Evolutionary conservation across 1,140 invertebrate species (phyloP).

Genomic region (Calliphora vicina): DNA sequence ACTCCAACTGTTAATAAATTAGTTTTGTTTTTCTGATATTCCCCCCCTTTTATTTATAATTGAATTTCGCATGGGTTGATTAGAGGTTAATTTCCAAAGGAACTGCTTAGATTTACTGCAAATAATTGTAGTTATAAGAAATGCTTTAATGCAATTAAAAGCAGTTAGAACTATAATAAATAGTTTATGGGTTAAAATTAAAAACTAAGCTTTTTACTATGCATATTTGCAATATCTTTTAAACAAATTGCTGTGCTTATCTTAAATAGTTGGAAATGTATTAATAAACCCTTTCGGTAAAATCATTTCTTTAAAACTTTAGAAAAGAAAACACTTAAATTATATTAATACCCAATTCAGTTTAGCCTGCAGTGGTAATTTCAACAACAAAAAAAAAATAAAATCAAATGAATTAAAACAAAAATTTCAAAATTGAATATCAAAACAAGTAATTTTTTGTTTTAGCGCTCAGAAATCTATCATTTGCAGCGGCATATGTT

Average conservation of each 20-base stretch:
- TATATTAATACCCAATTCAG: background rate
- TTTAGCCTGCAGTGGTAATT: background rate
- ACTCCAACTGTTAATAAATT: constrained; percentile 4
- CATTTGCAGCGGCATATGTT: constrained; percentile 29
- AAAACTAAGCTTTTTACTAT: no score
- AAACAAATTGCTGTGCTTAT: no score
- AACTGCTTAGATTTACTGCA: background rate
- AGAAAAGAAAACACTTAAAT: no score
- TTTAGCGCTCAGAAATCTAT: constrained; percentile 11
- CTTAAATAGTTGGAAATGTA: background rate
- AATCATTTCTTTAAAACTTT: background rate
- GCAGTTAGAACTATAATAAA: no score
- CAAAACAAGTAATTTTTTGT: constrained; percentile 6
- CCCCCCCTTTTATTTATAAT: constrained; percentile 6
- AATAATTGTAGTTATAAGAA: no score
- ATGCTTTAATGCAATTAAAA: no score
- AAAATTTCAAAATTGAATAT: background rate
- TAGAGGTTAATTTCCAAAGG: background rate
- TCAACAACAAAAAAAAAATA: background rate
- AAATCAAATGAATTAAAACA: background rate
- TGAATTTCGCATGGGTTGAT: background rate
- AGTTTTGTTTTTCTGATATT: background rate
- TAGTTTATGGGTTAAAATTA: background rate
- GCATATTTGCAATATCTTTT: no score
- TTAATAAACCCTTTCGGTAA: background rate